These are phyloP conservation scores for Dasyurus viverrinus DNA, from an alignment of 2,113 vertebrate genomes.

Conservation along the genomic window DNA sequence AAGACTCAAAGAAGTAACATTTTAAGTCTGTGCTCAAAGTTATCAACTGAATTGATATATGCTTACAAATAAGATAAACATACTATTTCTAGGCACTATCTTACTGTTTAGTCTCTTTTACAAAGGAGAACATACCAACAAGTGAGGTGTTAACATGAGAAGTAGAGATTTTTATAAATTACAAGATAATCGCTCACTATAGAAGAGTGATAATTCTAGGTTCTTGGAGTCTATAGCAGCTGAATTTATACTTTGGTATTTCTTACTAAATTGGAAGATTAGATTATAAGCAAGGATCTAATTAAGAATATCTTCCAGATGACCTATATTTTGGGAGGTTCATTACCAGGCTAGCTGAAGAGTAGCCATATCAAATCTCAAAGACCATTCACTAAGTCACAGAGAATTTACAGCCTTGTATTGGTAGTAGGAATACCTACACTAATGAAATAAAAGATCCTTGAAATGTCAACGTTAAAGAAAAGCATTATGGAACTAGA, in stretches of 20 bases:
- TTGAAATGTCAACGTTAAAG: neutral
- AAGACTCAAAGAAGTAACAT: neutral
- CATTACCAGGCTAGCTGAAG: neutral
- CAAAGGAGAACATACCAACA: no score
- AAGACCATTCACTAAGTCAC: neutral
- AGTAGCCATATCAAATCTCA: neutral
- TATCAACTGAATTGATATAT: neutral
- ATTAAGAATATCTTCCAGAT: neutral
- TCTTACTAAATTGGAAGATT: neutral
- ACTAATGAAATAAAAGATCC: neutral
- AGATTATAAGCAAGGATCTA: neutral
- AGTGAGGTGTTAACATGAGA: neutral
- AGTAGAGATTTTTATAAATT: neutral
- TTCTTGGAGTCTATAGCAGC: neutral
- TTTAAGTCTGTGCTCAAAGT: neutral
- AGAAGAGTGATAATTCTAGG: neutral
- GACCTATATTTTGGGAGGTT: neutral
- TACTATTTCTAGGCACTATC: neutral
- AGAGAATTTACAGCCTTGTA: neutral
- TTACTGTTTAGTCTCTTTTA: neutral
- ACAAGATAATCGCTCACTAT: neutral
- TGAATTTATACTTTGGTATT: neutral
- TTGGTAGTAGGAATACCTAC: neutral
- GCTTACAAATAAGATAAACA: neutral
- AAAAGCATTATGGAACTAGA: neutral